Conservation (phyloP, 2,113 vertebrate species). For the Echinops telfairi region DNA sequence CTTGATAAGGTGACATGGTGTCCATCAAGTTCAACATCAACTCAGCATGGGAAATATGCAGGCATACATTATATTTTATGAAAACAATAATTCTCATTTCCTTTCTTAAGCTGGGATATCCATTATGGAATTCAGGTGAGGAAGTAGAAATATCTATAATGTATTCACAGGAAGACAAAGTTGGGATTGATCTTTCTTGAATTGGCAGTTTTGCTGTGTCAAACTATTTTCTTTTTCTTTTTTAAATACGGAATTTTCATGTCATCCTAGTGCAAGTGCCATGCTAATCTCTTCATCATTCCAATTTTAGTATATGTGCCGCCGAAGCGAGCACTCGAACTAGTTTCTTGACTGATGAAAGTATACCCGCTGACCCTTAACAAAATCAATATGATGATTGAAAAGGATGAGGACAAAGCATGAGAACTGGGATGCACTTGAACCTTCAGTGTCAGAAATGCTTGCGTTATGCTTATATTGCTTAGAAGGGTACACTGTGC, state of each 20-base stretch:
- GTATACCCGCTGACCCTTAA: slow-evolving; percentile 92
- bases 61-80: slow-evolving; percentile 61
- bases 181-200: slow-evolving; percentile 96
- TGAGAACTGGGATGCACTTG: slow-evolving; percentile 88
- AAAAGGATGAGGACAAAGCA: slow-evolving; percentile 89
- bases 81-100: slow-evolving; percentile 64
- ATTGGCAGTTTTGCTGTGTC: slow-evolving; percentile 92
- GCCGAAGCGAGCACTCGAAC: slow-evolving; percentile 86
- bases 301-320: too few species aligned
- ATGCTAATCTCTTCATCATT: too few species aligned
- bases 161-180: slow-evolving; percentile 90
- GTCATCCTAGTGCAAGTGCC: too few species aligned
- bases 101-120: slow-evolving; percentile 81
- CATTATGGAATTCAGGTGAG: slow-evolving; percentile 86
- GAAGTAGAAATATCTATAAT: slow-evolving; percentile 93
- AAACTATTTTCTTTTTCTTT: slow-evolving; percentile 89
- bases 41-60: slow-evolving; percentile 63
- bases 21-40: slow-evolving; percentile 57
- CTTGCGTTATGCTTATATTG: slow-evolving; percentile 73
- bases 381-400: slow-evolving; percentile 94
- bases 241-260: too few species aligned
- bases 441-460: slow-evolving; percentile 88
- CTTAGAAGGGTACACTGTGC: slow-evolving; percentile 48
- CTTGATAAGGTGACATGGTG: slow-evolving; percentile 55
- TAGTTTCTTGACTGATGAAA: slow-evolving; percentile 93